Percentiles rank a stretch among this genome's conserved stretches.
Conservation (phyloP, 2,113 vertebrate genomes). For the Vanacampus margaritifer region DNA sequence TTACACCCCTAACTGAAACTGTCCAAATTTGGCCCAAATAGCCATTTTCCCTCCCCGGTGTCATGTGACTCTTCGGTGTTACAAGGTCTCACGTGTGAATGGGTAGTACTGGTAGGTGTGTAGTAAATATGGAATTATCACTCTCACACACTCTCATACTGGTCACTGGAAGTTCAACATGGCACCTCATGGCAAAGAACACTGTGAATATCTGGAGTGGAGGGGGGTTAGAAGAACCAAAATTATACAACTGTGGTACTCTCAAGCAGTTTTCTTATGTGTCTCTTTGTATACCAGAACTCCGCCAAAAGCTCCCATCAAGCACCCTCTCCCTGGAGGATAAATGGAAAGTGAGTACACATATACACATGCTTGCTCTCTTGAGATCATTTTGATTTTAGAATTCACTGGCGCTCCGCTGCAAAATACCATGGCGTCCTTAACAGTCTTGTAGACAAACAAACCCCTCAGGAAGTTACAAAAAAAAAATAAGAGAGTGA, state of each 20-base stretch:
- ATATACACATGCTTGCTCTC: conserved; percentile 29
- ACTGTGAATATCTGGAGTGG: background rate
- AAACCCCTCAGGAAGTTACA: conserved; percentile 53
- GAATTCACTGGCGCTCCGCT: conserved; percentile 46
- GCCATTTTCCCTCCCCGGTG: too few relatives aligned
- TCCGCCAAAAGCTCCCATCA: conserved; percentile 91
- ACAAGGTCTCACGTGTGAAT: too few relatives aligned
- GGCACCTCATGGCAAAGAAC: background rate
- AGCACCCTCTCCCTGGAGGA: conserved; percentile 92
- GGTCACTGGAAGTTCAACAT: background rate
- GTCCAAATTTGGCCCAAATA: too few relatives aligned
- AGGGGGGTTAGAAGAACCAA: too few relatives aligned
- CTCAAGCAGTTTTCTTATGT: conserved; percentile 1
- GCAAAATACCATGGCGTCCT: conserved; percentile 24
- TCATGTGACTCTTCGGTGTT: too few relatives aligned
- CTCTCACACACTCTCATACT: background rate
- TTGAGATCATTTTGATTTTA: conserved; percentile 52
- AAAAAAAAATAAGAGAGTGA: conserved; percentile 45
- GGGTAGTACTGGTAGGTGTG: background rate
- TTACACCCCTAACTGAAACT: too few relatives aligned
- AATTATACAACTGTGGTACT: background rate
- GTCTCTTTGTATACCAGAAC: conserved; percentile 75
- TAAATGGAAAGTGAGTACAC: conserved; percentile 93
- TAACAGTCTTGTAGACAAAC: conserved; percentile 57
- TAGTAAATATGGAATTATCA: background rate